Conservation (phyloP, 2,888 invertebrate genomes). For the Ligdia adustata region DNA sequence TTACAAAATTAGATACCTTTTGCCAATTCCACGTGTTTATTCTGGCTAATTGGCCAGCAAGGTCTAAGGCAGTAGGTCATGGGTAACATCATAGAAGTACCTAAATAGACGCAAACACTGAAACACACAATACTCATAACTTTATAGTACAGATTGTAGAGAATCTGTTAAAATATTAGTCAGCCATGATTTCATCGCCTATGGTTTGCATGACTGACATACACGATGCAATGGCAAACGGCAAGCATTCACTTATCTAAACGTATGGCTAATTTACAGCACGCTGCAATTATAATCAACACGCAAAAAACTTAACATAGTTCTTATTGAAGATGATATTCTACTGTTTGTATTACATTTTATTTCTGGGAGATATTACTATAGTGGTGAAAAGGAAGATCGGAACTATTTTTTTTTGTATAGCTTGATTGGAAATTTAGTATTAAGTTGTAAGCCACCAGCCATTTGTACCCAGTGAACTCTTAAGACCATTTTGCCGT, state of each 20-base stretch:
- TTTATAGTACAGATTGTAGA: not conserved
- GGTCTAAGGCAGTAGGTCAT: constrained; percentile 58
- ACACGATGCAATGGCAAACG: constrained; percentile 51
- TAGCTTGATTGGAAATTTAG: no score
- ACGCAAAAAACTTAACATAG: no score
- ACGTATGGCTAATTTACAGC: constrained; percentile 18
- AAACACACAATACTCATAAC: constrained; percentile 51
- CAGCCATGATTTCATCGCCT: constrained; percentile 15
- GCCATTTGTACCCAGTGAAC: no score
- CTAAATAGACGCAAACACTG: constrained; percentile 53
- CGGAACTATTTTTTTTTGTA: no score
- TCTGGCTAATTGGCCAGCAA: constrained; percentile 55
- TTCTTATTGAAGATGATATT: no score
- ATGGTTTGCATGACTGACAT: constrained; percentile 37
- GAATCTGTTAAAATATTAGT: constrained; percentile 2
- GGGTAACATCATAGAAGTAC: no score
- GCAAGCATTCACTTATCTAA: constrained; percentile 38
- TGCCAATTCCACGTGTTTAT: constrained; percentile 47
- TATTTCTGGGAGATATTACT: no score
- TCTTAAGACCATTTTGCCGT: no score
- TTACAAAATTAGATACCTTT: constrained; percentile 39
- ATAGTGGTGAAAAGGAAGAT: no score
- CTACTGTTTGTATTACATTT: no score
- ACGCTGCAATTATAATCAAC: constrained; percentile 20
- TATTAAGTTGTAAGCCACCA: no score